These are phyloP conservation scores for Acrossocheilus wenchowensis DNA, from an alignment of 2,797 vertebrate genomes.

Conservation along the genomic window DNA sequence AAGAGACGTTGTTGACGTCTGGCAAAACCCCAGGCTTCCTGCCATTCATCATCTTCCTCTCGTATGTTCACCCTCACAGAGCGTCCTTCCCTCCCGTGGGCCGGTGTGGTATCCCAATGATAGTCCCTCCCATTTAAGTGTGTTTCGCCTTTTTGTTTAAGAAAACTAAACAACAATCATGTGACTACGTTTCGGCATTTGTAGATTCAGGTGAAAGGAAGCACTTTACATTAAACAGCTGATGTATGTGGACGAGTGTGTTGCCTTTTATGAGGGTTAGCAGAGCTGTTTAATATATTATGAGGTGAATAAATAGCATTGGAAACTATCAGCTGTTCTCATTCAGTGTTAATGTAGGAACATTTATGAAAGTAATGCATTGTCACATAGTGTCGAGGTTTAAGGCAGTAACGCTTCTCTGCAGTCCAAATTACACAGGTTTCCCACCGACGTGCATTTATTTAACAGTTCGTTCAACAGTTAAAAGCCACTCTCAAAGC, in stretches of 20 bases:
- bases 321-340: slow-evolving; percentile 6
- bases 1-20: neutral
- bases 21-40: slow-evolving; percentile 30
- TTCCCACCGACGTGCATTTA: neutral
- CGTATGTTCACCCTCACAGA: neutral
- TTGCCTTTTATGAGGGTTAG: slow-evolving; percentile 15
- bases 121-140: slow-evolving; percentile 8
- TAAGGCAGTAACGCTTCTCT: neutral
- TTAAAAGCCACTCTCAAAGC: slow-evolving; percentile 27
- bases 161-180: neutral
- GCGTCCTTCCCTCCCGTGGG: neutral
- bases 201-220: slow-evolving; percentile 13
- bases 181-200: neutral
- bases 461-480: neutral
- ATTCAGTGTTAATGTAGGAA: neutral
- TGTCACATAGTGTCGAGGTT: neutral
- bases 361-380: slow-evolving; percentile 1
- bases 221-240: slow-evolving; percentile 31
- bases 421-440: neutral
- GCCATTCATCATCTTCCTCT: slow-evolving; percentile 45
- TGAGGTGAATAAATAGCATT: slow-evolving; percentile 26
- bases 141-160: slow-evolving; percentile 6
- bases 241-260: slow-evolving; percentile 9
- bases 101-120: neutral
- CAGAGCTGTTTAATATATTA: slow-evolving; percentile 30